Evolutionary conservation across 2,797 vertebrate species (phyloP).

Genomic region (Streptopelia turtur): DNA sequence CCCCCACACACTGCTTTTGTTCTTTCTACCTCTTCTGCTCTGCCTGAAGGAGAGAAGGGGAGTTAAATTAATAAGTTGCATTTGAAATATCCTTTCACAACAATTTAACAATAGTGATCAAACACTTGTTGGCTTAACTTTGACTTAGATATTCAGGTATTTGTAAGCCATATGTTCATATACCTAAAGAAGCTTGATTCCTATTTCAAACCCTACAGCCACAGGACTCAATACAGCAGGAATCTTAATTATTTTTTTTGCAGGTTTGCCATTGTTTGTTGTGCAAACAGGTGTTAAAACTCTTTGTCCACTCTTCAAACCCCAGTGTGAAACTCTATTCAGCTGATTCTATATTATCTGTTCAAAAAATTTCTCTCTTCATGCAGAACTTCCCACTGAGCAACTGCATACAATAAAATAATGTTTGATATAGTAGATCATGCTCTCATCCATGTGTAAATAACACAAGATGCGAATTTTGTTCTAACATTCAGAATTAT

Average conservation of each 20-base stretch:
- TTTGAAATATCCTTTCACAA: background rate
- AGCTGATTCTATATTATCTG: background rate
- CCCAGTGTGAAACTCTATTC: background rate
- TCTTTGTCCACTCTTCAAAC: background rate
- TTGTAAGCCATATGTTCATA: fast-evolving
- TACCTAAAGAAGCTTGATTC: background rate
- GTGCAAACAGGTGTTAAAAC: background rate
- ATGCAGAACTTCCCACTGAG: background rate
- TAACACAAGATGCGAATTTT: background rate
- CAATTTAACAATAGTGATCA: background rate
- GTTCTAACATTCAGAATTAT: background rate
- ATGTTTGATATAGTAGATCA: background rate
- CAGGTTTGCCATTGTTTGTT: background rate
- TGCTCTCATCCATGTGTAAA: background rate
- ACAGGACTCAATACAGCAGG: background rate
- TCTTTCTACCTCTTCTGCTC: background rate
- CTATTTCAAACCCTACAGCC: background rate
- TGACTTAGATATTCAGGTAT: background rate
- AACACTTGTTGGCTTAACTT: background rate
- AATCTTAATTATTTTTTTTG: background rate
- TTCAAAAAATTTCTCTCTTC: background rate
- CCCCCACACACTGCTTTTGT: background rate
- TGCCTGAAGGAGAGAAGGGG: background rate
- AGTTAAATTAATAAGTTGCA: background rate
- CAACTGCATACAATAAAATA: background rate